Conservation (phyloP, 2,888 invertebrate species). For the Eudemis profundana region DNA sequence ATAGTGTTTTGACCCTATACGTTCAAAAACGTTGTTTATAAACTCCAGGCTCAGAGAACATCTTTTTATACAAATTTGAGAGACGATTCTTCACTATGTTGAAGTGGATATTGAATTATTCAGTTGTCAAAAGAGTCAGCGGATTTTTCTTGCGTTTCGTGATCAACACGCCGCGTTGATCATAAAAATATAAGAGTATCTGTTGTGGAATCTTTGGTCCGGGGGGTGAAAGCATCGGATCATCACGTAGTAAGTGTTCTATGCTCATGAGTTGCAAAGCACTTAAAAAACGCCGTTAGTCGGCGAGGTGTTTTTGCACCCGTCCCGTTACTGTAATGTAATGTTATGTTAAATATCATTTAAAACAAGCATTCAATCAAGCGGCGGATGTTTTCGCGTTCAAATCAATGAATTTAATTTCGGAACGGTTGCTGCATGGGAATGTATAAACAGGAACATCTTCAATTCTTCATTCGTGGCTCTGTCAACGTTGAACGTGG, state of each 20-base stretch:
- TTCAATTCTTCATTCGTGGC: too few relatives aligned
- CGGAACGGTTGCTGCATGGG: background rate
- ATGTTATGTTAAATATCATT: slow-evolving; percentile 39
- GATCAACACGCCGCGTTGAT: too few relatives aligned
- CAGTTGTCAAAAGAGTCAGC: too few relatives aligned
- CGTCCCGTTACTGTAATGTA: slow-evolving; percentile 29
- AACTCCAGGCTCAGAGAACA: too few relatives aligned
- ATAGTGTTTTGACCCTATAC: too few relatives aligned
- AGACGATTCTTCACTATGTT: too few relatives aligned
- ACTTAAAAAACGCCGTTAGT: slow-evolving; percentile 34
- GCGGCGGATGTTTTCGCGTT: slow-evolving; percentile 6
- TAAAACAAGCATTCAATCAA: slow-evolving; percentile 35
- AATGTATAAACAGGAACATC: background rate
- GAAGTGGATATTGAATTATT: too few relatives aligned
- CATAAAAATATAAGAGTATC: too few relatives aligned
- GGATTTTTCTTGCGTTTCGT: too few relatives aligned
- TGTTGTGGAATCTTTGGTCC: background rate
- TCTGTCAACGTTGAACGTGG: too few relatives aligned
- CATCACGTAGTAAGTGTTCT: background rate
- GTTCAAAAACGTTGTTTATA: too few relatives aligned
- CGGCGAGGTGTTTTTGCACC: slow-evolving; percentile 29
- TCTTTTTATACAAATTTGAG: too few relatives aligned
- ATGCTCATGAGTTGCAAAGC: slow-evolving; percentile 21
- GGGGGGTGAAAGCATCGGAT: background rate
- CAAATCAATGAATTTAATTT: slow-evolving; percentile 21